phyloP scores from a whole-genome alignment of 2,113 vertebrate species.

The Tragulus kanchil region DNA sequence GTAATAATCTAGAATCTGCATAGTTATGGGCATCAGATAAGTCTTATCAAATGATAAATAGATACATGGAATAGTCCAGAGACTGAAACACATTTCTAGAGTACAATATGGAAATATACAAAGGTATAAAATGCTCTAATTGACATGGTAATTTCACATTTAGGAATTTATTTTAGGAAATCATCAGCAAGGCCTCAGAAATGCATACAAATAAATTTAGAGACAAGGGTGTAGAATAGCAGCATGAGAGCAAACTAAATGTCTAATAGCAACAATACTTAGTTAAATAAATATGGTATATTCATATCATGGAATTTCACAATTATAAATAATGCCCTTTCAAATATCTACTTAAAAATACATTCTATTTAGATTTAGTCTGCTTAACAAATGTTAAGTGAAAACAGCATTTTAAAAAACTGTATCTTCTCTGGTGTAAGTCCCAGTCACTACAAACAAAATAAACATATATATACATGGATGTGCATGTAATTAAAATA shows the following conservation, averaged over 20 bases:
- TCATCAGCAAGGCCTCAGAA: background rate
- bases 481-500: background rate
- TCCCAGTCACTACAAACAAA: background rate
- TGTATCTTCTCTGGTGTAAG: background rate
- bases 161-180: background rate
- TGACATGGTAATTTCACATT: background rate
- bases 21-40: background rate
- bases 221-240: background rate
- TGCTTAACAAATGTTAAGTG: background rate
- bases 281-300: background rate
- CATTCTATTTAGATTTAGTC: background rate
- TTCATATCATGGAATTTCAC: background rate
- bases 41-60: background rate
- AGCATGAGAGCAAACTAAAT: constrained; percentile 4
- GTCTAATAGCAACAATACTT: background rate
- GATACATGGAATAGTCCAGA: background rate
- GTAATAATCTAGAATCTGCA: background rate
- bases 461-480: background rate
- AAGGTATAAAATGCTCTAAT: background rate
- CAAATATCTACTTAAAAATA: background rate
- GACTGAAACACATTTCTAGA: background rate
- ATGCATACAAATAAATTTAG: background rate
- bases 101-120: background rate
- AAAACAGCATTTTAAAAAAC: background rate
- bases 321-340: background rate